Evolutionary conservation across 1,140 invertebrate species (phyloP), one percentile per base, ranked within the genome.

Genomic region (Listronotus oregonensis): DNA sequence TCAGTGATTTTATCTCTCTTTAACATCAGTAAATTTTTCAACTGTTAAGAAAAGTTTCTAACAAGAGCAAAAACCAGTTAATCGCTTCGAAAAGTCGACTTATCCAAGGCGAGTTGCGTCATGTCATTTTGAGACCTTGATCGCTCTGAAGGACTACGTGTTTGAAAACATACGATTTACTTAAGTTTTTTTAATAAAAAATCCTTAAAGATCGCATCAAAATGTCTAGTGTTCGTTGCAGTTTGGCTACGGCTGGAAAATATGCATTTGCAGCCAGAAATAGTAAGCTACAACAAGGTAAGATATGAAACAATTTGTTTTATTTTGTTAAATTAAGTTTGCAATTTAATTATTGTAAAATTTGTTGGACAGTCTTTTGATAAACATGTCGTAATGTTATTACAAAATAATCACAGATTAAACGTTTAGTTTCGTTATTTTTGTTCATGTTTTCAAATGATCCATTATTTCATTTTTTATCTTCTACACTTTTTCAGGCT

Each of bases 151-250:
- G 56, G 54, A 40, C 56, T 59, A 58, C 56, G 63, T 58, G 63
- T 65, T n/a, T 50, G 40, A 51, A 65, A 65, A 65, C 54, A 65
- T 58, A 58, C 52, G 42, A 21, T 49, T 56, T 46, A 40, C 17
- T 58, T 40, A 37, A 55, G 17, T 37, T 43, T 58, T 42, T 46
- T 18, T 8, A 39, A n/a, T 49, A 50, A 65, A 52, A 40, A 46
- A 10, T 58, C 42, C 18, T 11, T 12, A 14, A 8, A 50, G 7
- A 34, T 9, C 8, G n/a, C 50, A 39, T 32, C 43, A 72, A 61
- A 21, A 77, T 78, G 76, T 71, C 71, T 39, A 75, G 73, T 71
- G 76, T 78, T 18, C 68, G 76, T 51, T 76, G 76, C 66, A 73
- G 72, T 59, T 61, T 78, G 21, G 66, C 69, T 4, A 72, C 71